Percentiles rank a stretch among this genome's conserved stretches.
phyloP scores from a whole-genome alignment of 2,888 invertebrate species.

The Monoplex corrugatus region DNA sequence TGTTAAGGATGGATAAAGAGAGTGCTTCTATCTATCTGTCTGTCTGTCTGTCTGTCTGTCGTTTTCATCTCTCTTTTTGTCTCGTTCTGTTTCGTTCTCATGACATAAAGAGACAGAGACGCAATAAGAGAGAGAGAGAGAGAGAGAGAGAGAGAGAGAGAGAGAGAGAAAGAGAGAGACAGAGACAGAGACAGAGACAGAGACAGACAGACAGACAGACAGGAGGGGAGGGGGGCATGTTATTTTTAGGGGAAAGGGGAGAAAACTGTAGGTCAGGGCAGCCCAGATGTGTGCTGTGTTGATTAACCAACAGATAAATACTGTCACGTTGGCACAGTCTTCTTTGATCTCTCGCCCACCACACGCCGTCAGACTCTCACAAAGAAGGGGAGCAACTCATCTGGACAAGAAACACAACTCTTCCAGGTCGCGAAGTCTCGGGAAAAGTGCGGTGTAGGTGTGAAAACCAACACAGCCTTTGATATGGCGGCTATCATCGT shows the following conservation, averaged over 20 bases:
- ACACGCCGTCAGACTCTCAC: no score
- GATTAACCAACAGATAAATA: no score
- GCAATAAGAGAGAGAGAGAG: neutral
- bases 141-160: conserved; percentile 40
- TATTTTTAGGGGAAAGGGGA: no score
- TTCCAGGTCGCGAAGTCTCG: neutral
- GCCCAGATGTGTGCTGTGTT: no score
- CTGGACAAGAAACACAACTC: neutral
- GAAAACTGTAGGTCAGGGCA: no score
- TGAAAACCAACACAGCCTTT: neutral
- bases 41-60: no score
- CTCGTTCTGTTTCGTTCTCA: no score
- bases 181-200: neutral
- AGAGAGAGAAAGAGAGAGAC: conserved; percentile 33
- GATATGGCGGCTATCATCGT: neutral
- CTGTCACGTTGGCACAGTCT: no score
- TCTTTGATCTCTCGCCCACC: neutral
- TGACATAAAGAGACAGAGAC: neutral
- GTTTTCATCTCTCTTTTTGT: no score
- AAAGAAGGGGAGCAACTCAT: neutral
- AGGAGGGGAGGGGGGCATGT: neutral
- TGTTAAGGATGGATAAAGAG: no score
- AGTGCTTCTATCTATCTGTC: no score
- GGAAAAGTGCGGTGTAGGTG: neutral
- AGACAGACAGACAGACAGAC: neutral